Base-by-base conservation (phyloP, 2,113 vertebrate species). In the Ophiodon elongatus region DNA sequence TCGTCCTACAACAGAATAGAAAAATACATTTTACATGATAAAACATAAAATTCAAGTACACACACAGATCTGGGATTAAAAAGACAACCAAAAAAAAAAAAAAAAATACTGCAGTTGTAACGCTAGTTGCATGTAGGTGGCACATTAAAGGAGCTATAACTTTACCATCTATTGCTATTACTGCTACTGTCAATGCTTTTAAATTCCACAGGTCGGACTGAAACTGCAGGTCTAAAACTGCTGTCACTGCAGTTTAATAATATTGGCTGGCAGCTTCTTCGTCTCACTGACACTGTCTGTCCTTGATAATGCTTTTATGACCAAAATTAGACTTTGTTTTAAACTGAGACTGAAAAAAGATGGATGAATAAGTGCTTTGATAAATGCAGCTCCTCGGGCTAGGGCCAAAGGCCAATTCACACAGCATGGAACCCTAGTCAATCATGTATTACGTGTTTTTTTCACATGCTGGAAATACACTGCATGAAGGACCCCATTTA, bases 371-470 rank as follows among this genome's bases (percentile, higher is more conserved):
- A 35, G 8, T 79, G 45, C 47, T 68, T 82, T 60, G 76, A 88
- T 72, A 71, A 76, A 84, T 62, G 70, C 52, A 35, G 56, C 52
- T 69, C 78, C 59, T 82, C 59, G 78, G 75, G 64, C 54, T 27
- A 72, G 63, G 82, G 64, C 65, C 14, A 83, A 82, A 88, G 52
- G 64, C 60, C 75, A 80, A 37, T 59, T 57, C 52, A 62, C 67
- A 66, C 74, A 78, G 82, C 64, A 72, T 66, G 83, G 21, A 63
- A 73, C 9, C 62, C 85, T 74, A 62, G 7, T 72, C 8, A 78
- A 78, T 87, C 68, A 14, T 81, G 87, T 6, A 21, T 25, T 63
- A 10, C 8, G 8, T 54, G 21, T 21, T 50, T 50, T 66, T 72
- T 39, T 73, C 14, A 0, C 23, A 39, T 67, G 11, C 5, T 72